Base-by-base conservation (phyloP, 2,797 vertebrate genomes). In the Cyclura pinguis region DNA sequence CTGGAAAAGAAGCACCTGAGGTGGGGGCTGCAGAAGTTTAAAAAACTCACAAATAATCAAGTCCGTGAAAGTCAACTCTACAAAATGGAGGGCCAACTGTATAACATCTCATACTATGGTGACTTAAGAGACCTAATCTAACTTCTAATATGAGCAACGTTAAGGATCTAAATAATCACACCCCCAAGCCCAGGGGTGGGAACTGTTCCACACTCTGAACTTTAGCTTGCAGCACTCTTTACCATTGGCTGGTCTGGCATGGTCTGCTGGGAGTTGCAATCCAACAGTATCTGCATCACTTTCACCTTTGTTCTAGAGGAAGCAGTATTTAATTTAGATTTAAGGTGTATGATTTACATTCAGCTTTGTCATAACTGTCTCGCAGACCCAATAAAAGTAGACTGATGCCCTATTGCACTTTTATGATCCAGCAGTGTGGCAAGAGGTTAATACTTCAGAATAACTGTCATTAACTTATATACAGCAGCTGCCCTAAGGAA, bases 351-450 rank as follows among this genome's bases (percentile, higher is more conserved):
- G 59, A 83, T 88, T 55, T 47, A 85, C 27, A 69, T 84, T 80
- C 5, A 69, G 64, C 6, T 87, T 42, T 32, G n/a, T 9, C 20
- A 67, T 69, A 87, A 29, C 24, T 67, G 32, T 47, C 20, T 80
- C 35, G 47, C 76, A 80, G 16, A 52, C 42, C 22, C 16, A 87
- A 78, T 50, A 87, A 62, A 78, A 85, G 76, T 52, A 57, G 69
- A 76, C 81, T 90, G 91, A 38, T n/a, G 57, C 42, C 4, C 42
- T 62, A 87, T 8, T 52, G 89, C 92, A 90, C 57, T 29, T 86
- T 93, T 90, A 47, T 77, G 84, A 57, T 89, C 91, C 62, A 91
- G 76, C 32, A 88, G 14, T 20, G 1, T 0, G 0, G 38, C n/a
- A 93, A 82, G 88, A 91, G 20, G 5, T 73, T 74, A 73, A 73